Evolutionary conservation across 2,797 vertebrate genomes (phyloP), one percentile per base, ranked within the genome.

Genomic region (Cyprinella venusta): DNA sequence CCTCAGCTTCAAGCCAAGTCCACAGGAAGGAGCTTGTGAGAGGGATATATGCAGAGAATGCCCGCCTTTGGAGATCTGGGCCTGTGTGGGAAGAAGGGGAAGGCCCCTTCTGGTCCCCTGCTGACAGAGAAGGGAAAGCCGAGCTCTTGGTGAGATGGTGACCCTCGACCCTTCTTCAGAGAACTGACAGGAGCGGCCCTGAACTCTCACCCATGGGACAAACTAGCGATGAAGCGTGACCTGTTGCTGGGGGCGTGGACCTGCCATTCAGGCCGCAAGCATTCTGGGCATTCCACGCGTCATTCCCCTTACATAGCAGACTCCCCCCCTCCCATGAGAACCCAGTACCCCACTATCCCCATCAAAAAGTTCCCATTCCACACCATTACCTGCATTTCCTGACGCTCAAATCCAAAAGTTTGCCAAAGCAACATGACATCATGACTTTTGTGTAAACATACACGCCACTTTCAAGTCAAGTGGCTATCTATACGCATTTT

Each of bases 111-210:
- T 18, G 61, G 56, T 75, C 86, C 85, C 90, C 91, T 80, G 74
- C 91, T 52, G 90, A 83, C 88, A 64, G 4, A 82, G 76, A 86
- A 84, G 81, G 91, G 92, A 92, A 92, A 93, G 87, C 87, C 82
- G 86, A 93, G 90, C 89, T 90, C 92, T 87, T 75, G 84, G 90
- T 89, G 91, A 84, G 91, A 93, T 91, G 90, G 81, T 90, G 91
- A 94, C 92, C 92, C 84, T 61, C 76, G 89, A 92, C 93, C 90
- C 89, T 74, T 92, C 91, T 91, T 93, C 88, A 91, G 88, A 92
- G 87, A 89, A 92, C 85, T 89, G 92, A 93, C 92, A 94, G 93
- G 90, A 92, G 91, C 91, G 89, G 85, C 59, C 85, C 90, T 93
- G 93, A 92, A 90, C 93, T 92, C 87, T 84, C 88, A 93, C 92